phyloP scores from a whole-genome alignment of 1,140 invertebrate species.

The Latrodectus geometricus region DNA sequence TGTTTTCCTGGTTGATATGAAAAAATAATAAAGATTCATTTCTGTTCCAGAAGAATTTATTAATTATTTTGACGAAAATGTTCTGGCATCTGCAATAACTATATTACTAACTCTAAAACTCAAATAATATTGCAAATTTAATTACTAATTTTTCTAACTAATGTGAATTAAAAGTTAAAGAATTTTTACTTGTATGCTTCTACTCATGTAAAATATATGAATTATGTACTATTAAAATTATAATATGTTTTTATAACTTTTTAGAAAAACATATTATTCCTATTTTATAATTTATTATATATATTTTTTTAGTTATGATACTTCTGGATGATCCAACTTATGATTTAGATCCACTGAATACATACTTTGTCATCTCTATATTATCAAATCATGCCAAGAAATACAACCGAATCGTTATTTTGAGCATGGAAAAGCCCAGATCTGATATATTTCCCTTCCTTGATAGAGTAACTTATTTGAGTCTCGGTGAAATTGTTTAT shows the following conservation, averaged over 20 bases:
- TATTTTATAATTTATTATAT: background rate
- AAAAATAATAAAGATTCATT: too few species aligned
- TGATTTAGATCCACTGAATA: conserved; percentile 90
- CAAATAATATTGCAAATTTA: too few species aligned
- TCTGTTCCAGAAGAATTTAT: too few species aligned
- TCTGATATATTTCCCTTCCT: conserved; percentile 94
- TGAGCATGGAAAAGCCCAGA: conserved; percentile 92
- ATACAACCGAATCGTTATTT: conserved; percentile 85
- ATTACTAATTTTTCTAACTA: too few species aligned
- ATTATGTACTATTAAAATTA: too few species aligned
- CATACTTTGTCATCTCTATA: conserved; percentile 91
- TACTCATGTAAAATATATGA: too few species aligned
- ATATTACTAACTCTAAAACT: too few species aligned
- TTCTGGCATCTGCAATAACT: too few species aligned
- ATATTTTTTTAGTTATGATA: conserved; percentile 77
- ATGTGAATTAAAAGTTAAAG: too few species aligned
- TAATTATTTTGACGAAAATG: too few species aligned
- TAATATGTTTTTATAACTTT: background rate
- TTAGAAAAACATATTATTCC: background rate
- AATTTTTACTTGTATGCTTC: too few species aligned
- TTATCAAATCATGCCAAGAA: conserved; percentile 91
- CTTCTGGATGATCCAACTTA: conserved; percentile 91
- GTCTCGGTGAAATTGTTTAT: conserved; percentile 90
- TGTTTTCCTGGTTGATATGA: too few species aligned
- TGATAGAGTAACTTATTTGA: conserved; percentile 83